Evolutionary conservation across 35 echinoderm and acorn worm species (phyloP), one percentile per base, ranked within the genome.

Genomic region (Apostichopus californicus): DNA sequence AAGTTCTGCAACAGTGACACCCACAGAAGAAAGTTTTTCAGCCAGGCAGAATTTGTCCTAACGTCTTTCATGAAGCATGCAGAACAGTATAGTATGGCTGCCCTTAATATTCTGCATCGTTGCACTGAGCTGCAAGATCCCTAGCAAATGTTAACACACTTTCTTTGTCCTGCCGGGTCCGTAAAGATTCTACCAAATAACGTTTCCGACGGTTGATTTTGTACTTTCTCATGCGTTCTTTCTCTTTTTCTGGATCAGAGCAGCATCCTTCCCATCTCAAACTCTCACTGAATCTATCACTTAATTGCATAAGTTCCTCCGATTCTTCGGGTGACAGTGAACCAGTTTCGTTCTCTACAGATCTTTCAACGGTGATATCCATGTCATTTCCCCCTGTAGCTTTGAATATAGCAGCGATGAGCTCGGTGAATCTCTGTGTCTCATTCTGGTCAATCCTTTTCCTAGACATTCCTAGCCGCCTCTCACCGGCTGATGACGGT

Each of bases 151-250:
- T 93, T 15, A 98, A 79, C 22, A 98, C 94, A 56, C 94, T 86
- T 63, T 98, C 96, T 24, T 95, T 98, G 56, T 98, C 96, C n/a
- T 95, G 94, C 20, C 97, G 86, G 20, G 94, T 86, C 66, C 93
- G 72, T 14, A 96, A 80, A 9, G 90, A 75, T 24, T 96, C 97
- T 9, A 91, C 92, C 63, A 99, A 88, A 80, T 99, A 99, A 60
- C 97, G 64, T 73, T 99, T 99, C 26, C 97, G 26, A 6, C 97
- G 71, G 65, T 99, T 99, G 14, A 99, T 91, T 94, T 99, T 99
- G 86, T 99, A 99, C 21, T 72, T 79, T 28, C 95, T 72, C 21
- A 99, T 95, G 25, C 97, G 70, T 80, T 94, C 93, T 55, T 89
- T 88, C 78, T 99, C 97, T 21, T 96, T 90, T 12, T 93, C 93